Evolutionary conservation across 2,888 invertebrate species (phyloP), one percentile per base, ranked within the genome.

Genomic region (Agrotis ipsilon): DNA sequence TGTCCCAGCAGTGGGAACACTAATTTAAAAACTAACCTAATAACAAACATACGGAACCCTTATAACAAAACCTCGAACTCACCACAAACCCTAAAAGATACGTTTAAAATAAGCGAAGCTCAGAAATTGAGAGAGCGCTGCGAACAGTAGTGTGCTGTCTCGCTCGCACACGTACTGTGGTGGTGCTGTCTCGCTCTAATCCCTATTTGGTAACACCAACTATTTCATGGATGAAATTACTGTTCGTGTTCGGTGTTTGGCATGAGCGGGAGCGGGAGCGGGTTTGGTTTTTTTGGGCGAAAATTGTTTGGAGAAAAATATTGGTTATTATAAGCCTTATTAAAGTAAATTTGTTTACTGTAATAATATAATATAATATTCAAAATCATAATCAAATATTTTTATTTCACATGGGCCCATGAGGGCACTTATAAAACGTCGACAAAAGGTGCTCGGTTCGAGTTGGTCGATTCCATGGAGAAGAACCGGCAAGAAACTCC

Each of bases 171-270:
- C 77, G 66, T 49, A 19, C 27, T 9, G n/a, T 24, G 48, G 32
- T 80, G 72, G 45, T 84, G 78, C 89, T 73, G 85, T 95, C 95
- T 87, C 93, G 51, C 89, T 96, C 95, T 95, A 94, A 95, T 94
- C 95, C 96, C 93, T 94, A 95, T 96, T 96, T 95, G 95, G 96
- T 95, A 96, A 94, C 94, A 93, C 94, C 95, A 95, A 96, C 96
- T 96, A 95, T 96, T 96, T 96, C 96, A 96, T 94, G 95, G 95
- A 95, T 96, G 94, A 95, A 96, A 96, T 96, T 96, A 95, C 95
- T 92, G 90, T 87, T 87, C 80, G 86, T 55, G 82, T 77, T 39
- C 72, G 88, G 89, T 83, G 18, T 77, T 78, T 81, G 85, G 11
- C 49, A 84, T 4, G 60, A 77, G 90, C 49, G 69, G 75, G n/a